Evolutionary conservation across 1,140 invertebrate genomes (phyloP).

Genomic region (Hydropsyche tenuis): DNA sequence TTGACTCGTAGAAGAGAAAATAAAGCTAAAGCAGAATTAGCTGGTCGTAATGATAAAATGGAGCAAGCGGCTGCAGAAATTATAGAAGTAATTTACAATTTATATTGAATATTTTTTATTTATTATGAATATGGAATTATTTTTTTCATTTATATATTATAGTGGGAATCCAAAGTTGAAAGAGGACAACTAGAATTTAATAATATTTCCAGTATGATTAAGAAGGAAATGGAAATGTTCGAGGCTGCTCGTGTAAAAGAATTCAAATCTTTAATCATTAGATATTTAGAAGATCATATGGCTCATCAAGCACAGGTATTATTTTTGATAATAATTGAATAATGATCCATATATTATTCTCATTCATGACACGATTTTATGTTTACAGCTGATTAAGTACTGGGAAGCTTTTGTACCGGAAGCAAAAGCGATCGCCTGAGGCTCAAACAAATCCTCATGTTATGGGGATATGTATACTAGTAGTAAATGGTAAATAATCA

Average conservation of each 20-base stretch:
- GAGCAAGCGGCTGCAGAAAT: constrained; percentile 89
- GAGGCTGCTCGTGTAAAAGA: constrained; percentile 88
- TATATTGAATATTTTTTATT: constrained; percentile 2
- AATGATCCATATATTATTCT: not conserved
- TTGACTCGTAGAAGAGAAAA: constrained; percentile 93
- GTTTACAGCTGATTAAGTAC: constrained; percentile 85
- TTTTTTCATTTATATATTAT: constrained; percentile 45
- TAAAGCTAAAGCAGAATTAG: constrained; percentile 90
- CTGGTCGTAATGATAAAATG: constrained; percentile 88
- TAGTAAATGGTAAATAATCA: constrained; percentile 43
- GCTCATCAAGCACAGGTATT: constrained; percentile 92
- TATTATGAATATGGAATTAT: no score
- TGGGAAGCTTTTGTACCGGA: constrained; percentile 95
- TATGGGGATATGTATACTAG: constrained; percentile 38
- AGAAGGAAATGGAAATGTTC: constrained; percentile 93
- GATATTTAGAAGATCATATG: constrained; percentile 93
- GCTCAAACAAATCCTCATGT: constrained; percentile 46
- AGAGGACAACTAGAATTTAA: constrained; percentile 96
- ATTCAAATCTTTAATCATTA: constrained; percentile 87
- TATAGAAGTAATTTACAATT: constrained; percentile 73
- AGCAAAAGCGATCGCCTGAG: constrained; percentile 83
- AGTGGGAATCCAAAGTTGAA: constrained; percentile 96
- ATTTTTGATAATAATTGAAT: not conserved
- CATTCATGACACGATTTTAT: constrained; percentile 19
- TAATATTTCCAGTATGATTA: constrained; percentile 94